Base-by-base conservation (phyloP, 2,888 invertebrate species). In the Drosophila rubida region DNA sequence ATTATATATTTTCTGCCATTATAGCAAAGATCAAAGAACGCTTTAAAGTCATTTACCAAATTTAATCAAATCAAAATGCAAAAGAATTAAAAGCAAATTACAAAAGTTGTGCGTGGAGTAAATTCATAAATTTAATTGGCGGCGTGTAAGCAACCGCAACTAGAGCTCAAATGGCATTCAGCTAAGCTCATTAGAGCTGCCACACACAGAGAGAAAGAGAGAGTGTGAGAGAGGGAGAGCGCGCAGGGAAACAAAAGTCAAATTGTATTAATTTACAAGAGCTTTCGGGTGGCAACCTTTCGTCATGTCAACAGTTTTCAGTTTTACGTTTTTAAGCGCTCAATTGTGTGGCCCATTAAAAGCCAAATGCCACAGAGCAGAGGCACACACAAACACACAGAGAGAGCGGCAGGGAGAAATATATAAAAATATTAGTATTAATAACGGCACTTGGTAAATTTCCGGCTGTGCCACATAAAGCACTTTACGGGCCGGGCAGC, bases 401-500 rank as follows among this genome's bases (percentile, higher is more conserved):
- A 50, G 14, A 19, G 27, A 30, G 30, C 23, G 16, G 32, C 25
- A 48, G 9, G 32, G 11, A n/a, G 35, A 49, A n/a, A 46, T n/a
- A 51, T 19, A 50, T 44, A 44, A 44, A 64, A 64, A 77, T 67
- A 83, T 80, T 80, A 78, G 75, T 80, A 75, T 78, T 81, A 80
- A 78, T 79, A 80, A 79, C 72, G 65, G 65, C 78, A 68, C 62
- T 65, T 68, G 81, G 67, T 57, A 67, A 69, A 73, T 73, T 75
- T 76, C 60, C 66, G 70, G 63, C 60, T 46, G 57, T 54, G 64
- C 60, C 68, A 50, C 64, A 72, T 61, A 71, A 75, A 75, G 71
- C 75, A 70, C 67, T 75, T 75, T 70, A 60, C 42, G 57, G 44
- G n/a, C 8, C 55, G 23, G 35, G 23, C 42, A 50, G 14, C 5